Percentiles rank a stretch among this genome's conserved stretches.
These are phyloP conservation scores for Neria commutata DNA, from an alignment of 2,888 invertebrate genomes.

Conservation along the genomic window DNA sequence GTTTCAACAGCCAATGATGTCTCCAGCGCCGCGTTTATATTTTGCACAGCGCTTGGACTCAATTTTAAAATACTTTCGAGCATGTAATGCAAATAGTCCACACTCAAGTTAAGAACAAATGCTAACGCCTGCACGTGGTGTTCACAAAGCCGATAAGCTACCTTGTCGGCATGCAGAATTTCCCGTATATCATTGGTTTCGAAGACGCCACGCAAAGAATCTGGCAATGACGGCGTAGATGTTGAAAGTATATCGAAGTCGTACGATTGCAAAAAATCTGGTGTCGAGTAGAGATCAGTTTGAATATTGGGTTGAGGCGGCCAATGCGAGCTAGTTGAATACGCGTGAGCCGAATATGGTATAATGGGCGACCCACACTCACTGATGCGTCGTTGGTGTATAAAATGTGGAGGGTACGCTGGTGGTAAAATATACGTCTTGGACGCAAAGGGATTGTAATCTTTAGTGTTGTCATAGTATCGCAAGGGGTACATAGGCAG, in stretches of 20 bases:
- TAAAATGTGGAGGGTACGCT: conserved; percentile 47
- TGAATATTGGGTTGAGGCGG: background rate
- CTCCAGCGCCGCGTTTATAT: conserved; percentile 9
- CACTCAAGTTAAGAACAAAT: conserved; percentile 38
- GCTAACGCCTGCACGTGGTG: conserved; percentile 46
- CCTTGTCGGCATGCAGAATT: conserved; percentile 39
- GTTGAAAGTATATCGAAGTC: conserved; percentile 28
- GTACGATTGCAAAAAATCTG: conserved; percentile 26
- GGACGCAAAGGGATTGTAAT: conserved; percentile 1
- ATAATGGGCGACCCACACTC: background rate
- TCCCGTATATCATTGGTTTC: conserved; percentile 40
- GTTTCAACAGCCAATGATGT: background rate
- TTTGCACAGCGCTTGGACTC: conserved; percentile 27
- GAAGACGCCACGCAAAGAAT: conserved; percentile 48
- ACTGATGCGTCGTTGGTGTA: conserved; percentile 37
- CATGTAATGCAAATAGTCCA: conserved; percentile 36
- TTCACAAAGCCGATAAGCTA: conserved; percentile 39
- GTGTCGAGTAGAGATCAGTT: conserved; percentile 19
- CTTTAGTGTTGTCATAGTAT: background rate
- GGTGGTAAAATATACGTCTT: no score
- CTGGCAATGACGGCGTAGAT: conserved; percentile 44
- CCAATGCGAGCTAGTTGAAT: background rate
- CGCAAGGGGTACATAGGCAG: background rate
- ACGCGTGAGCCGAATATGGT: background rate
- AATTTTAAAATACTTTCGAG: conserved; percentile 39